Conservation (phyloP, 2,888 invertebrate genomes). For the Gari tellinella region DNA sequence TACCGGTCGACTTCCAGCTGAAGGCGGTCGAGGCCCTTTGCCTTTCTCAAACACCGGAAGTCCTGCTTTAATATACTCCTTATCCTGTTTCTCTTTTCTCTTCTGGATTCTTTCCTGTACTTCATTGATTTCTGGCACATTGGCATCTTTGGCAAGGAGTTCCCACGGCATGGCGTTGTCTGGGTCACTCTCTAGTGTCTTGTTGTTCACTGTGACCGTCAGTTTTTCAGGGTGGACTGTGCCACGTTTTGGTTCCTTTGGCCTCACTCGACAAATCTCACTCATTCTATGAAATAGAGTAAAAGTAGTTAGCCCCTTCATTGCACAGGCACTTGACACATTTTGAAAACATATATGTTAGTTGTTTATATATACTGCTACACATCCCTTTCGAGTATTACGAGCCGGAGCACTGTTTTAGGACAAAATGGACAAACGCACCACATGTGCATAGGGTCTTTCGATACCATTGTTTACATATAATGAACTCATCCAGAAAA, state of each 20-base stretch:
- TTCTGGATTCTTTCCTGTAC: constrained; percentile 33
- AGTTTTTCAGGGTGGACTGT: constrained; percentile 39
- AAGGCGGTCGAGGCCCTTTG: constrained; percentile 30
- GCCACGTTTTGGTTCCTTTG: constrained; percentile 42
- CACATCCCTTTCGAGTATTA: too few species aligned
- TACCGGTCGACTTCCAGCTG: background rate
- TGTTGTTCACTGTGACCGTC: constrained; percentile 43
- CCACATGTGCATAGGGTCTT: too few species aligned
- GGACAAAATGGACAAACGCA: too few species aligned
- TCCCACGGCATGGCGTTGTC: constrained; percentile 56
- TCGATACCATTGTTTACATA: too few species aligned
- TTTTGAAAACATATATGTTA: too few species aligned
- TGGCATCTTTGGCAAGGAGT: constrained; percentile 42
- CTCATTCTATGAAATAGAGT: constrained; percentile 28
- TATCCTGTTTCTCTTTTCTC: constrained; percentile 31
- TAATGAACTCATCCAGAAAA: too few species aligned
- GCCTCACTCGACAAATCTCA: constrained; percentile 35
- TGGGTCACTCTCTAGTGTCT: constrained; percentile 50
- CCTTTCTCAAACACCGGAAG: constrained; percentile 46
- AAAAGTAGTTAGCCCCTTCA: too few species aligned
- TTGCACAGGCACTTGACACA: too few species aligned
- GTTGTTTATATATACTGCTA: too few species aligned
- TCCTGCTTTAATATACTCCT: constrained; percentile 33
- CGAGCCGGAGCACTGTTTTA: too few species aligned
- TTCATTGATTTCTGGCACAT: constrained; percentile 42